phyloP scores from a whole-genome alignment of 2,797 vertebrate species.

The Tiaroga cobitis region DNA sequence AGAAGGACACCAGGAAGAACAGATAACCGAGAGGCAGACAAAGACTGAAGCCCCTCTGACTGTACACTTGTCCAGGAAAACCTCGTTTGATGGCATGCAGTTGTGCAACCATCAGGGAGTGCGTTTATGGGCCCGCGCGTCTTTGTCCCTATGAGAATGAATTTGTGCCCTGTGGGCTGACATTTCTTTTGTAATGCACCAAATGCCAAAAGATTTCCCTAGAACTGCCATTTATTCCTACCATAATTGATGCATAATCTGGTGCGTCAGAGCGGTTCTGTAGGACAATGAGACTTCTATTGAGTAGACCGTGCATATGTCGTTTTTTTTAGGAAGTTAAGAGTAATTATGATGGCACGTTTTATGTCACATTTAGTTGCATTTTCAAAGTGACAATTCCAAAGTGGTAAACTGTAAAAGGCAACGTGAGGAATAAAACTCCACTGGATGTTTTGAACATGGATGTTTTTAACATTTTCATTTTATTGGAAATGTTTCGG shows the following conservation, averaged over 20 bases:
- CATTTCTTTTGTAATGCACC: background rate
- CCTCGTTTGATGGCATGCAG: background rate
- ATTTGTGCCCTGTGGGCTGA: constrained; percentile 25
- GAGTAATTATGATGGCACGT: background rate
- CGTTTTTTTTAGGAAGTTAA: background rate
- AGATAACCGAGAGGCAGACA: constrained; percentile 74
- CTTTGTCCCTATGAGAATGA: background rate
- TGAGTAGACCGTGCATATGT: background rate
- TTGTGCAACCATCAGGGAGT: background rate
- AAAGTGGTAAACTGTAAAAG: background rate
- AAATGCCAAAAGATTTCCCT: background rate
- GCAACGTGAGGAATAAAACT: constrained; percentile 20
- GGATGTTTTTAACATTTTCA: background rate
- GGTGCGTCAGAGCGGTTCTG: background rate
- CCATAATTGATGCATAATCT: background rate
- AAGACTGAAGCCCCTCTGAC: background rate
- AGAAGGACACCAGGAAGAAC: constrained; percentile 83
- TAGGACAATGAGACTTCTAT: background rate
- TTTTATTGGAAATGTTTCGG: constrained; percentile 36
- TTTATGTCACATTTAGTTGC: background rate
- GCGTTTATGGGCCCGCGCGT: background rate
- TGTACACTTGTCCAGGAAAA: background rate
- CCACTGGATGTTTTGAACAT: background rate
- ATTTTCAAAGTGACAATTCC: background rate
- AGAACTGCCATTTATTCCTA: constrained; percentile 7